Evolutionary conservation across 2,113 vertebrate genomes (phyloP), one percentile per base, ranked within the genome.

Genomic region (Dromas ardeola): DNA sequence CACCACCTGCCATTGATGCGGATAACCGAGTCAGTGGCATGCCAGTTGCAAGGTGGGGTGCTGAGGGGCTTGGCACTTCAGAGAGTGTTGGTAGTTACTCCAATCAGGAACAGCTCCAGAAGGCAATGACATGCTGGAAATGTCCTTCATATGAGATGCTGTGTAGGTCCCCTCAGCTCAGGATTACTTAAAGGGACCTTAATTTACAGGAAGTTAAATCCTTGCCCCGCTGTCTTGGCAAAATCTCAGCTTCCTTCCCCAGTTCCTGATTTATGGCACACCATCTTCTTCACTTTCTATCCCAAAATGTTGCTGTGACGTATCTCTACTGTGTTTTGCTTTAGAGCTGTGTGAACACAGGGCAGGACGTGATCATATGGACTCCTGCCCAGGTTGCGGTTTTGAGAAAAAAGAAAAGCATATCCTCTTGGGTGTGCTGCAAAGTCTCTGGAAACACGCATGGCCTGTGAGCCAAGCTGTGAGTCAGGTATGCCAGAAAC

Each of bases 101-200:
- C 27, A 11, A 38, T 42, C 17, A 26, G 34, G 50, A 80, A 19
- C 22, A 79, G 38, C 38, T 40, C 69, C 19, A 58, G 42, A 11
- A 78, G 55, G 5, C 43, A 83, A 26, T 9, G 21, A n/a, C 26
- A 47, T 67, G 30, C 22, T 49, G 59, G 17, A 45, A 56, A 69
- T 4, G 8, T 40, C 73, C 18, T 62, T 73, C 32, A 13, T 20
- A 11, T 10, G 61, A 74, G 47, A 52, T 30, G 29, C 15, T 38
- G 32, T 1, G 7, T n/a, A 61, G 26, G 40, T 32, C 13, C 52
- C 43, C 19, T 20, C 26, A 29, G 11, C n/a, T 67, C 0, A 0
- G 30, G 30, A n/a, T 55, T 78, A 61, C 49, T 66, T 78, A 90
- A 63, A 81, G 26, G 38, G 21, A 52, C 66, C 22, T 63, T 58